Evolutionary conservation across 1,140 invertebrate genomes (phyloP).

Genomic region (Pinna nobilis): DNA sequence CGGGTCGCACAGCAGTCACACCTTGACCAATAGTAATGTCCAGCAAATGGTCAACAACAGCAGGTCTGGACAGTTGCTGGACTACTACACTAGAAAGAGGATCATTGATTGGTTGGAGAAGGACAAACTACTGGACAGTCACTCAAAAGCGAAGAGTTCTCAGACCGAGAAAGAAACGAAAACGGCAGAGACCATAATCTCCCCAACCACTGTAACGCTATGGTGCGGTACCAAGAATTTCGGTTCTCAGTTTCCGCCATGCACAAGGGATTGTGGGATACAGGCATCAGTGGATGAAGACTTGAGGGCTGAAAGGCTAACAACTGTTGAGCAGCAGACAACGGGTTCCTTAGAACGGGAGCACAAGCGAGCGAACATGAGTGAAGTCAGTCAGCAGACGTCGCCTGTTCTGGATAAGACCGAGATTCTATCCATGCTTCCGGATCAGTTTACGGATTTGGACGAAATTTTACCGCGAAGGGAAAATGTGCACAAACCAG

Average conservation of each 20-base stretch:
- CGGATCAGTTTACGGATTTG: constrained; percentile 52
- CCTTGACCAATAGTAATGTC: constrained; percentile 24
- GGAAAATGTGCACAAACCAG: not conserved
- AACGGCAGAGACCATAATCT: constrained; percentile 55
- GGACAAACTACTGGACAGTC: constrained; percentile 37
- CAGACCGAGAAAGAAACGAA: constrained; percentile 29
- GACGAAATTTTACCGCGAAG: constrained; percentile 33
- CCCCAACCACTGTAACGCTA: constrained; percentile 62
- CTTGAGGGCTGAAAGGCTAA: not conserved
- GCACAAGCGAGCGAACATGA: constrained; percentile 26
- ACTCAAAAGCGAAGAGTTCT: constrained; percentile 19
- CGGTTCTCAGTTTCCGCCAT: constrained; percentile 68
- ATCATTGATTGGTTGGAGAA: constrained; percentile 58
- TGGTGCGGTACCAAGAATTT: constrained; percentile 71
- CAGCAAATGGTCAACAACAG: constrained; percentile 17
- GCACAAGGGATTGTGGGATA: constrained; percentile 64
- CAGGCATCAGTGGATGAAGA: constrained; percentile 54
- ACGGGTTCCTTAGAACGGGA: constrained; percentile 12
- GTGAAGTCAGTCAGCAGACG: constrained; percentile 55
- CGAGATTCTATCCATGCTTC: constrained; percentile 60
- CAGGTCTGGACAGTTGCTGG: constrained; percentile 15
- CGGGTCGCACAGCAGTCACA: constrained; percentile 36
- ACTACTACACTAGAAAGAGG: constrained; percentile 46
- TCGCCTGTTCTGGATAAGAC: constrained; percentile 51
- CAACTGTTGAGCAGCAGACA: constrained; percentile 19